A percentile compares a stretch with the other conserved stretches of the same genome.
Conservation (phyloP, 2,113 vertebrate genomes). For the Eolophus roseicapilla region DNA sequence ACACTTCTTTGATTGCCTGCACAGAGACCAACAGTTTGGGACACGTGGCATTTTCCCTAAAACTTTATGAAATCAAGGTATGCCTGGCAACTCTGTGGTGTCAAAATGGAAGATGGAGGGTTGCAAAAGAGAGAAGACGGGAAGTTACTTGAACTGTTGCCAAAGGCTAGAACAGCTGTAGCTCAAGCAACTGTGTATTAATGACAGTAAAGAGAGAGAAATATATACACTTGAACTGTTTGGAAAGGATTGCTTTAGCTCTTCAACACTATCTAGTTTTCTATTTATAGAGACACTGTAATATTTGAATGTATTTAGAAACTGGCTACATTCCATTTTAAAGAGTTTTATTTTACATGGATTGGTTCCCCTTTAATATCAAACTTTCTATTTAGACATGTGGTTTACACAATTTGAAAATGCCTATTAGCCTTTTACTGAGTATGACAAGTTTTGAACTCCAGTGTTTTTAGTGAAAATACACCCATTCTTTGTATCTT, state of each 20-base stretch:
- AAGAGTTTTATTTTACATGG: conserved; percentile 14
- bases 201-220: conserved; percentile 3
- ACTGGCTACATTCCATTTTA: conserved; percentile 68
- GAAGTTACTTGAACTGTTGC: conserved; percentile 51
- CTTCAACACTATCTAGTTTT: not conserved
- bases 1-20: not conserved
- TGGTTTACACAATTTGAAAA: not conserved
- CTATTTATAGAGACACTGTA: conserved; percentile 14
- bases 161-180: conserved; percentile 56
- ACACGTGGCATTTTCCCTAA: not conserved
- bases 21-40: not conserved
- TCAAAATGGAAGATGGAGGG: conserved; percentile 48
- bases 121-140: not conserved
- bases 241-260: conserved; percentile 15
- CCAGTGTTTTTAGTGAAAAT: not conserved
- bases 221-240: conserved; percentile 10
- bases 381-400: not conserved
- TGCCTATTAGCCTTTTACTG: not conserved
- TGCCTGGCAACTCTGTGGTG: conserved; percentile 1
- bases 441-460: not conserved
- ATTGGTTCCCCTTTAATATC: not conserved
- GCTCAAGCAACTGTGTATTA: conserved; percentile 11
- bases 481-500: not conserved
- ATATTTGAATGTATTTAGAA: conserved; percentile 28
- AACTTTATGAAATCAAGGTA: conserved; percentile 49